Percentiles rank a stretch among this genome's conserved stretches.
phyloP scores from a whole-genome alignment of 2,797 vertebrate genomes.

The Echeneis naucrates region DNA sequence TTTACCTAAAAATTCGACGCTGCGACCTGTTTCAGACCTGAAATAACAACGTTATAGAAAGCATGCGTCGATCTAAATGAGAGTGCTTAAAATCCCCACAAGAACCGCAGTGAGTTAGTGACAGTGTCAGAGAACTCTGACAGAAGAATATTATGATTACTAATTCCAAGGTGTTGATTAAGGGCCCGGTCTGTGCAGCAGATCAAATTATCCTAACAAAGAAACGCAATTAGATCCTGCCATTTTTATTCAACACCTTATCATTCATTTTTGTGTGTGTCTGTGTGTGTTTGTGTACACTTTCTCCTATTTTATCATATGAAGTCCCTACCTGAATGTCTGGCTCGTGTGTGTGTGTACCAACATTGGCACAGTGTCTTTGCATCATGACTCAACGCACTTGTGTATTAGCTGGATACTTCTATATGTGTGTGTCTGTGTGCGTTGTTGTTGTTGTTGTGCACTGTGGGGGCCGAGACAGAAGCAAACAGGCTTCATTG shows the following conservation, averaged over 20 bases:
- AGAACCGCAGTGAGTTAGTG: not conserved
- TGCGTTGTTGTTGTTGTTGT: too few relatives aligned
- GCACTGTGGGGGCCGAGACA: constrained; percentile 36
- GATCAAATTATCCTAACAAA: constrained; percentile 79
- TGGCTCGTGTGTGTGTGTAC: constrained; percentile 3
- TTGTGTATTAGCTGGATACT: not conserved
- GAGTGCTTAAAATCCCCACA: not conserved
- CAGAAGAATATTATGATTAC: constrained; percentile 65
- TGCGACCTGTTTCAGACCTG: not conserved
- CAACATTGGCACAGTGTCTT: constrained; percentile 11
- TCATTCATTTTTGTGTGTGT: constrained; percentile 48
- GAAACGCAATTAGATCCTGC: constrained; percentile 78
- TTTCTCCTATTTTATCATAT: constrained; percentile 14
- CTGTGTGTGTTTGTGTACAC: constrained; percentile 7
- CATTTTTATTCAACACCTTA: constrained; percentile 66
- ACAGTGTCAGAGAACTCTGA: constrained; percentile 35
- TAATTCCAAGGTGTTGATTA: constrained; percentile 76
- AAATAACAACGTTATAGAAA: not conserved
- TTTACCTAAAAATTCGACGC: not conserved
- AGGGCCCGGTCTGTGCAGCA: constrained; percentile 48
- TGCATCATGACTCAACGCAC: not conserved
- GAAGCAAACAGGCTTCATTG: constrained; percentile 60
- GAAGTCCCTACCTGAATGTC: constrained; percentile 27
- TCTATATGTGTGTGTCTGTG: not conserved
- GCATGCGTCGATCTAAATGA: not conserved